Evolutionary conservation across 2,113 vertebrate genomes (phyloP), one percentile per base, ranked within the genome.

Genomic region (Felis chaus): DNA sequence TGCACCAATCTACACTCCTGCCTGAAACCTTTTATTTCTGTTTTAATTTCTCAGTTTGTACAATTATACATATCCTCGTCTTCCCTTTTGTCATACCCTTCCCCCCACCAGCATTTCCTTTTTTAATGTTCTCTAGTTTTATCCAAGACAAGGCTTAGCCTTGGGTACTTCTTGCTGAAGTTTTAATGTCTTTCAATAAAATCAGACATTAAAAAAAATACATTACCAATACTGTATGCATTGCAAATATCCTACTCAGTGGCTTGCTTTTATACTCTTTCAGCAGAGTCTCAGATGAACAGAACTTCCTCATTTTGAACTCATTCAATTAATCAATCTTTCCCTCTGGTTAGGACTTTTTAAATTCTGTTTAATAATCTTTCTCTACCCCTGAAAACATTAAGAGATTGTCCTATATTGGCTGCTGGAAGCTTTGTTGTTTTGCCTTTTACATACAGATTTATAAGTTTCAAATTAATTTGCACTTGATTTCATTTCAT

Each of bases 141-240:
- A 97, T 98, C 98, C 96, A 80, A 90, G 95, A 92, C 68, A 33
- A 98, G 79, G 94, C 45, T 97, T 84, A 94, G 85, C 96, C 89
- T 41, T 96, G 93, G 74, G 86, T 98, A 87, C 95, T n/a, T 96
- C 94, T 96, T 96, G 89, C 97, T 97, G 92, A 97, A 97, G 21
- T 69, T 50, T 98, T 96, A 98, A 97, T 98, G 97, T 91, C 95
- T 81, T 99, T 99, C 99, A 99, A 99, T 98, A 98, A 99, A 98
- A 98, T 98, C 71, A 29, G 93, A 82, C 91, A 96, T 97, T 98
- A 97, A 41, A 29, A 83, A 66, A 85, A 83, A 83, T 87, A 57
- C 27, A 41, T 27, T 73, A 53, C 31, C 45, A 48, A 10, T 21
- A 89, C 12, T 89, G 25, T 1, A 76, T 69, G 14, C 6, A 33